Percentiles rank a stretch among this genome's conserved stretches.
Conservation (phyloP, 2,797 vertebrate species). For the Anisognathus igniventris region DNA sequence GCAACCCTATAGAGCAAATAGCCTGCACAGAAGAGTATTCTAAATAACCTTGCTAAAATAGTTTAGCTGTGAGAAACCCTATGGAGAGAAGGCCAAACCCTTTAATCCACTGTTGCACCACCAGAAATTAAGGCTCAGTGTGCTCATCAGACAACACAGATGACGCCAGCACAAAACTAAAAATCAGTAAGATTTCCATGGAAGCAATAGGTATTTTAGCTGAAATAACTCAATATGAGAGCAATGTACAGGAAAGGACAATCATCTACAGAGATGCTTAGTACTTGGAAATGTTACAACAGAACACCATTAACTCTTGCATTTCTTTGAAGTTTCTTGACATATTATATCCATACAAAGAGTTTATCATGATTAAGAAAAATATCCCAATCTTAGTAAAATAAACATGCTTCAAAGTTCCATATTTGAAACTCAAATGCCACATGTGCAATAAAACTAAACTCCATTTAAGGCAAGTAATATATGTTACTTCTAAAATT, state of each 20-base stretch:
- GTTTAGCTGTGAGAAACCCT: neutral
- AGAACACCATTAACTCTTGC: constrained; percentile 20
- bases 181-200: neutral
- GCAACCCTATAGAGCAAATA: neutral
- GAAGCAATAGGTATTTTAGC: neutral
- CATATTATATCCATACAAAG: constrained; percentile 23
- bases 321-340: constrained; percentile 25
- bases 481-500: neutral
- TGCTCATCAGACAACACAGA: neutral
- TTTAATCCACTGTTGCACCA: neutral
- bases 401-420: constrained; percentile 45
- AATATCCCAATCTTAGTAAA: constrained; percentile 46
- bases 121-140: constrained; percentile 31
- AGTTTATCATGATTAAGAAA: constrained; percentile 37
- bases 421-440: constrained; percentile 46
- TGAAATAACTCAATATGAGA: neutral
- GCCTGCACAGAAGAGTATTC: neutral
- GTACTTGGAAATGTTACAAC: constrained; percentile 10
- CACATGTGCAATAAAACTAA: constrained; percentile 32
- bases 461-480: constrained; percentile 51
- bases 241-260: neutral
- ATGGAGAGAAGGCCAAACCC: neutral
- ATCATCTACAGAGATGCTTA: neutral
- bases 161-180: neutral
- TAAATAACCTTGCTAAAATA: neutral